Evolutionary conservation across 1,140 invertebrate genomes (phyloP).

Genomic region (Drosophila miranda): DNA sequence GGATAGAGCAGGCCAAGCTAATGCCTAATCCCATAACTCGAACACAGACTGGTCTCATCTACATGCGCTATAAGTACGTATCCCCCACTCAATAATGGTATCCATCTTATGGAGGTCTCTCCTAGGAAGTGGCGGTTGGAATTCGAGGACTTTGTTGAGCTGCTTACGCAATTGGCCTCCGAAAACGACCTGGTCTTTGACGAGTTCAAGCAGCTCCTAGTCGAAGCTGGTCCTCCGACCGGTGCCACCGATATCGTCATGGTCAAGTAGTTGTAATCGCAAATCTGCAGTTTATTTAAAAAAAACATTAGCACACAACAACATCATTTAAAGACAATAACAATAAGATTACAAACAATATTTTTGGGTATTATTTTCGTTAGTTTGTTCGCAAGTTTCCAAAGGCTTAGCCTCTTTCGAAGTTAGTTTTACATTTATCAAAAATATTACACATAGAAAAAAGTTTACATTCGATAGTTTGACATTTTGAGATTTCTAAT

Average conservation of each 20-base stretch:
- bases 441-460: slow-evolving; percentile 28
- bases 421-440: no score
- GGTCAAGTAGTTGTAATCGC: slow-evolving; percentile 48
- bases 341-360: slow-evolving; percentile 22
- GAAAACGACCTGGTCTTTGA: slow-evolving; percentile 49
- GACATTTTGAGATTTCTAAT: slow-evolving; percentile 9
- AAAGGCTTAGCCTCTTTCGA: no score
- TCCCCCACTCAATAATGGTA: not conserved
- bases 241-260: slow-evolving; percentile 47
- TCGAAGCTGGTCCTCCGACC: slow-evolving; percentile 57
- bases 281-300: slow-evolving; percentile 39
- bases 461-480: slow-evolving; percentile 1
- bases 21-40: slow-evolving; percentile 64
- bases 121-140: slow-evolving; percentile 78
- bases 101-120: not conserved
- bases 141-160: slow-evolving; percentile 72
- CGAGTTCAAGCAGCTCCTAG: slow-evolving; percentile 53
- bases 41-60: slow-evolving; percentile 69
- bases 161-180: slow-evolving; percentile 46
- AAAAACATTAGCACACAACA: slow-evolving; percentile 26
- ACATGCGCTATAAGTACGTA: slow-evolving; percentile 75
- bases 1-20: slow-evolving; percentile 71
- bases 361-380: not conserved
- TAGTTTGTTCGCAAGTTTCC: no score
- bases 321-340: slow-evolving; percentile 42